Percentiles rank a stretch among this genome's conserved stretches.
These are phyloP conservation scores for Spizaetus ornatus DNA, from an alignment of 2,113 vertebrate species.

Conservation along the genomic window DNA sequence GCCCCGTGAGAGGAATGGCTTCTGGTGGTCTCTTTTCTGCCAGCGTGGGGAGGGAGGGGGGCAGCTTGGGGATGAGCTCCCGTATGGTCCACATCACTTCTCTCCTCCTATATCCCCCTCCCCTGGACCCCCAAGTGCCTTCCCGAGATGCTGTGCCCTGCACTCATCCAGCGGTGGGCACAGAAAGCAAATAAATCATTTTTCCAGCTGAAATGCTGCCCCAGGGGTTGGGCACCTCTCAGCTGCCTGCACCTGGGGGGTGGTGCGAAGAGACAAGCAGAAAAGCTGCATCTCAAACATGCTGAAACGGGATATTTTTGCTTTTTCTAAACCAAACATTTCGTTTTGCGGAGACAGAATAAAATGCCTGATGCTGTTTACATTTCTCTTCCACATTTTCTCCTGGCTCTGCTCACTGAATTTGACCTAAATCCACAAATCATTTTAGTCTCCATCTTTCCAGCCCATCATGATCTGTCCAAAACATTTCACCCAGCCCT, in stretches of 20 bases:
- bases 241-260: neutral
- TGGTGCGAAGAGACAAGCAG: neutral
- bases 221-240: neutral
- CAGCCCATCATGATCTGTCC: neutral
- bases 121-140: accelerated
- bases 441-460: neutral
- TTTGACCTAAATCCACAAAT: constrained; percentile 23
- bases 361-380: neutral
- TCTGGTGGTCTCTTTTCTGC: constrained; percentile 1
- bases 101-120: neutral
- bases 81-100: neutral
- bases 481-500: neutral
- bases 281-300: neutral
- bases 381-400: neutral
- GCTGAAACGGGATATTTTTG: neutral
- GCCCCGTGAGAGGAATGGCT: neutral
- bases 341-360: neutral
- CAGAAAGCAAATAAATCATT: neutral
- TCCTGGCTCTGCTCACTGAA: neutral
- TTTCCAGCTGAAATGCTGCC: neutral
- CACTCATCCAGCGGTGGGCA: accelerated
- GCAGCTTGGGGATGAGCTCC: neutral
- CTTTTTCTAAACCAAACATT: neutral
- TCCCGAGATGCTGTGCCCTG: neutral
- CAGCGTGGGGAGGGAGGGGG: neutral